Percentiles rank a stretch among this genome's conserved stretches.
These are phyloP conservation scores for Sus scrofa DNA, from an alignment of 2,113 vertebrate species.

Conservation along the genomic window DNA sequence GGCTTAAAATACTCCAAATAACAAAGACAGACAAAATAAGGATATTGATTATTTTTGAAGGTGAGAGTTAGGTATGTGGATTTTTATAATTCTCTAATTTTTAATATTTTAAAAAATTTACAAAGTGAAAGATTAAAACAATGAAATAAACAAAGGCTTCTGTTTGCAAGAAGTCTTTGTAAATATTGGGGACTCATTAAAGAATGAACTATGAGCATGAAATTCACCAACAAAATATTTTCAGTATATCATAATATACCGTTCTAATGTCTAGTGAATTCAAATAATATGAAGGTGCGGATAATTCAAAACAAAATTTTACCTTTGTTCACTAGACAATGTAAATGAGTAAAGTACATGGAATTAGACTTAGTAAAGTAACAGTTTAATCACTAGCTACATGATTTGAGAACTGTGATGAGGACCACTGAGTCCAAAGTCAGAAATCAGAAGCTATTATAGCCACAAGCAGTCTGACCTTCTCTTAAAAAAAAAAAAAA, in stretches of 20 bases:
- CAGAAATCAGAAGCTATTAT: not conserved
- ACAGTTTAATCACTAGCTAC: not conserved
- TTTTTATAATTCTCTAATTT: not conserved
- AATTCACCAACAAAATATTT: not conserved
- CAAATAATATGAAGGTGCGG: not conserved
- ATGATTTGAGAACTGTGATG: not conserved
- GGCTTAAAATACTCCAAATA: not conserved
- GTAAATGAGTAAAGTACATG: not conserved
- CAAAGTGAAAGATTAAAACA: not conserved
- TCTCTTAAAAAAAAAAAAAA: not conserved
- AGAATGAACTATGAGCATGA: not conserved
- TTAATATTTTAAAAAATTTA: not conserved
- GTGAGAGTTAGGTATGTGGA: not conserved
- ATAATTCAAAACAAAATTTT: not conserved
- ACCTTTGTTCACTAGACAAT: not conserved
- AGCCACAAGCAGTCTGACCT: not conserved
- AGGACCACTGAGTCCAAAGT: not conserved
- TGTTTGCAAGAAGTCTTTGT: not conserved
- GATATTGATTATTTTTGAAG: not conserved
- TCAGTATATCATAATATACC: not conserved
- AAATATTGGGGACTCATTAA: not conserved
- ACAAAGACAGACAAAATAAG: not conserved
- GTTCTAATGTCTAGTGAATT: conserved; percentile 2
- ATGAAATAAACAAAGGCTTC: not conserved
- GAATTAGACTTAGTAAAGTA: not conserved